Percentiles rank a stretch among this genome's conserved stretches.
Conservation (phyloP, 2,113 vertebrate species). For the Gavialis gangeticus region DNA sequence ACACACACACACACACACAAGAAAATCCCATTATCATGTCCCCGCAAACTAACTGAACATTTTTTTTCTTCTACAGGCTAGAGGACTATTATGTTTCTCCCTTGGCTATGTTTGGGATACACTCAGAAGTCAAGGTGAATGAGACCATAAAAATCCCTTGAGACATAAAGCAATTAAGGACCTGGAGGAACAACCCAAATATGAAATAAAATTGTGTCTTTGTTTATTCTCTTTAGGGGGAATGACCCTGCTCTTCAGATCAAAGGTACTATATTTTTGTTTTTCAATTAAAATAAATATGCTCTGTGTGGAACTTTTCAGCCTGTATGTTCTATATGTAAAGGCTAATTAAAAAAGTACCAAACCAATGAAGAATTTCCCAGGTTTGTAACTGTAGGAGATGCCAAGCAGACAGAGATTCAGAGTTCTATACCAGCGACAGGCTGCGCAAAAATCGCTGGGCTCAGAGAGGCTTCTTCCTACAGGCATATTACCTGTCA, state of each 20-base stretch:
- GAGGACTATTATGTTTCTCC: background rate
- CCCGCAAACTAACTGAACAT: background rate
- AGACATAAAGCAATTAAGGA: background rate
- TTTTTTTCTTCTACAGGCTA: background rate
- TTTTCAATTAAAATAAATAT: background rate
- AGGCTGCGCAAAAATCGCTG: background rate
- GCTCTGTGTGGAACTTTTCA: background rate
- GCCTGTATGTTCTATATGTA: background rate
- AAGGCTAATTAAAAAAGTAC: background rate
- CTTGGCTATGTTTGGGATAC: background rate
- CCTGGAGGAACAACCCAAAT: background rate
- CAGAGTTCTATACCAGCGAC: background rate
- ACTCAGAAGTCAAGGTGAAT: background rate
- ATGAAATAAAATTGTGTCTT: background rate
- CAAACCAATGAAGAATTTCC: background rate
- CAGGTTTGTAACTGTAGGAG: background rate
- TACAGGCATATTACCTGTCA: rapidly evolving
- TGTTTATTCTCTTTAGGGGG: background rate
- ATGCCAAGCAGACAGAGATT: background rate
- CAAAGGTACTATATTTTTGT: background rate
- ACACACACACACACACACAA: no score
- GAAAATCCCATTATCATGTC: background rate
- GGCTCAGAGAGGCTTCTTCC: background rate
- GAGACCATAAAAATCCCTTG: background rate
- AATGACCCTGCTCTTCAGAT: background rate